Percentiles rank a stretch among this genome's conserved stretches.
Conservation (phyloP, 2,797 vertebrate species). For the Ptychadena robeensis region DNA sequence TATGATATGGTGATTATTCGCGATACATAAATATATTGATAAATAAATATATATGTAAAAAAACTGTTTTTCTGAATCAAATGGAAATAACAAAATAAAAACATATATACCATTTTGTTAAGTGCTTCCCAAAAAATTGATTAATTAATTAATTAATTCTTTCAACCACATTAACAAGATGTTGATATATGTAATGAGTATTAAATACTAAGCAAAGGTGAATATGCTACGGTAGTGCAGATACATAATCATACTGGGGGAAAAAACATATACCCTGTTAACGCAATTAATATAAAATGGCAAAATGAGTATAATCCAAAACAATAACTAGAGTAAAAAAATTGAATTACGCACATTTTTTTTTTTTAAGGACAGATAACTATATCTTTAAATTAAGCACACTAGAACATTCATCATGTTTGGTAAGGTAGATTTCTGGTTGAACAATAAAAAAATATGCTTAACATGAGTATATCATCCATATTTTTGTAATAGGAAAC, state of each 20-base stretch:
- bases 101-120: too few species aligned
- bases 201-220: not conserved
- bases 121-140: too few species aligned
- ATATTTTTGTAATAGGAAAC: not conserved
- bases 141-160: too few species aligned
- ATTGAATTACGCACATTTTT: too few species aligned
- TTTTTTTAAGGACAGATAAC: not conserved
- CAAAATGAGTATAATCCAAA: too few species aligned
- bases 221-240: not conserved
- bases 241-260: not conserved
- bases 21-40: too few species aligned
- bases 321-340: too few species aligned
- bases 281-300: too few species aligned
- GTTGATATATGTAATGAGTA: not conserved
- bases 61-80: too few species aligned
- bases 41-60: too few species aligned
- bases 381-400: not conserved
- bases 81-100: not conserved
- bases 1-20: too few species aligned
- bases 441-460: not conserved
- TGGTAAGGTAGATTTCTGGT: not conserved
- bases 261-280: not conserved
- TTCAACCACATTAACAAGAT: not conserved
- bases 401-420: too few species aligned
- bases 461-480: not conserved